phyloP scores from a whole-genome alignment of 2,888 invertebrate species.

The Drosophila helvetica region DNA sequence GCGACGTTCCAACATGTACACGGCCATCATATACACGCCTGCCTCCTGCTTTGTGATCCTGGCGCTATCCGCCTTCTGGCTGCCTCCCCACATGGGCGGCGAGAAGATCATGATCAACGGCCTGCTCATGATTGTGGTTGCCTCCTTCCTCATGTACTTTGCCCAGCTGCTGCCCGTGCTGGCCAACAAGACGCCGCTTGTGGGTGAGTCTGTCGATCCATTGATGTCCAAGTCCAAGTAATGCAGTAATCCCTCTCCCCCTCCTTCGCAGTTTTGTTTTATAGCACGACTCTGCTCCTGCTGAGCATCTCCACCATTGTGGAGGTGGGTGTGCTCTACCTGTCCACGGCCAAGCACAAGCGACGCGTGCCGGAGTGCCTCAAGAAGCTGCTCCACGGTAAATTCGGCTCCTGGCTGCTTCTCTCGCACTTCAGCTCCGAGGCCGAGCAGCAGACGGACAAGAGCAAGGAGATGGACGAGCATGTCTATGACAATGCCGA shows the following conservation, averaged over 20 bases:
- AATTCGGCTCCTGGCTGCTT: constrained; percentile 68
- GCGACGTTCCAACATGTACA: constrained; percentile 86
- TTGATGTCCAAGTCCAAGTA: background rate
- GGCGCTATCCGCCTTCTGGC: constrained; percentile 87
- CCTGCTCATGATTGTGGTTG: constrained; percentile 86
- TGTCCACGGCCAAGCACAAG: constrained; percentile 84
- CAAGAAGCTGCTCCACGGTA: constrained; percentile 80
- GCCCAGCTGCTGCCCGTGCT: constrained; percentile 85
- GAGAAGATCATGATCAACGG: constrained; percentile 88
- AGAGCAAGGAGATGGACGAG: constrained; percentile 74
- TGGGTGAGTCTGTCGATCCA: constrained; percentile 80
- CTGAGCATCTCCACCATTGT: constrained; percentile 85
- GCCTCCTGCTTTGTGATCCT: constrained; percentile 87
- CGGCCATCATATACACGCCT: constrained; percentile 87
- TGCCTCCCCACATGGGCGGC: constrained; percentile 88
- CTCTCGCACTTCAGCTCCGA: constrained; percentile 79
- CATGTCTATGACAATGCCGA: constrained; percentile 65
- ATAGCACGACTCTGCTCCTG: constrained; percentile 85
- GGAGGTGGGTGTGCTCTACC: constrained; percentile 85
- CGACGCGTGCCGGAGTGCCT: constrained; percentile 84
- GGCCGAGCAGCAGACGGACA: constrained; percentile 55
- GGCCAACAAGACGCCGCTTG: constrained; percentile 84
- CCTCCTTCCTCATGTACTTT: constrained; percentile 87
- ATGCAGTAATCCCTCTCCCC: no score
- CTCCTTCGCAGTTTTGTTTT: constrained; percentile 85